Conservation (phyloP, 2,888 invertebrate genomes). For the Phengaris arion region DNA sequence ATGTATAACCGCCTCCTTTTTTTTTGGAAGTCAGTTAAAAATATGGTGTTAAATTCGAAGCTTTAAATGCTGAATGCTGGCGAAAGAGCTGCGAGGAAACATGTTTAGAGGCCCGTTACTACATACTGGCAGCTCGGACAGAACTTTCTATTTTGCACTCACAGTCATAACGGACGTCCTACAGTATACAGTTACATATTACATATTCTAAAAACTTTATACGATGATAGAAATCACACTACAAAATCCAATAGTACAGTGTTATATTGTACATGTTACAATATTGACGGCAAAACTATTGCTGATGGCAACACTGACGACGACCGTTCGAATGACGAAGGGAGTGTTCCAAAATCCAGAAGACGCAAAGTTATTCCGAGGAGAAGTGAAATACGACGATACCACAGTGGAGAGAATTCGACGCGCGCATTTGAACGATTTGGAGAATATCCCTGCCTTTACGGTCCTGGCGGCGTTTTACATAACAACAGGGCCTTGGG, state of each 20-base stretch:
- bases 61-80: not conserved
- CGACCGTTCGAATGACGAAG: constrained; percentile 47
- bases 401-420: constrained; percentile 59
- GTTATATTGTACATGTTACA: constrained; percentile 62
- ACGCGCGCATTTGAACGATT: constrained; percentile 84
- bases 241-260: constrained; percentile 47
- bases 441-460: constrained; percentile 85
- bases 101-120: not conserved
- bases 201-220: not conserved
- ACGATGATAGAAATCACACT: not conserved
- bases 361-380: constrained; percentile 52
- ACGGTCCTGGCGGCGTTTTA: constrained; percentile 81
- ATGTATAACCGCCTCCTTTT: too few species aligned
- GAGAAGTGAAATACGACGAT: constrained; percentile 63
- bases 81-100: not conserved
- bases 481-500: constrained; percentile 78
- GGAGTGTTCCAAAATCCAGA: constrained; percentile 62
- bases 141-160: constrained; percentile 10
- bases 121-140: not conserved
- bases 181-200: not conserved
- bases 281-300: constrained; percentile 61
- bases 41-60: not conserved
- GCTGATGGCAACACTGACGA: constrained; percentile 50
- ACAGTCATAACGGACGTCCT: not conserved
- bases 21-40: not conserved